These are phyloP conservation scores for Bombus haemorrhoidalis DNA, from an alignment of 1,140 invertebrate species.

Conservation along the genomic window DNA sequence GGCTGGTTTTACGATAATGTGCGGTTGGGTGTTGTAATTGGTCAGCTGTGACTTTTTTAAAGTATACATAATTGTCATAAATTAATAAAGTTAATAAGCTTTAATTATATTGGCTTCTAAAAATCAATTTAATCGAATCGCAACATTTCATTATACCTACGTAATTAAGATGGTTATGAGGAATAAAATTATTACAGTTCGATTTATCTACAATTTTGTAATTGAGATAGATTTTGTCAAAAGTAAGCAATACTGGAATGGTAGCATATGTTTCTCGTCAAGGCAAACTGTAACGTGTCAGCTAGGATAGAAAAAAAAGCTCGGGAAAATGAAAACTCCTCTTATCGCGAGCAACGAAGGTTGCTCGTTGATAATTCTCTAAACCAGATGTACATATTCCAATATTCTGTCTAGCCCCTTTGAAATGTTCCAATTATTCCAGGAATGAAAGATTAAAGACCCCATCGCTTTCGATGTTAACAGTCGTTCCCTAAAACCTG, in stretches of 20 bases:
- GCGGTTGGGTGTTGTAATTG: background rate
- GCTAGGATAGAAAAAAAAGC: too few relatives aligned
- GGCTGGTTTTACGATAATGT: background rate
- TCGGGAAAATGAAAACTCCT: background rate
- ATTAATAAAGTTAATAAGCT: too few relatives aligned
- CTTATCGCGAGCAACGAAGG: background rate
- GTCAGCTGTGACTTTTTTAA: background rate
- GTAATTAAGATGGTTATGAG: too few relatives aligned
- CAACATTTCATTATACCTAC: too few relatives aligned
- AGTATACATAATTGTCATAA: too few relatives aligned
- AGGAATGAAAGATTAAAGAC: conserved; percentile 4
- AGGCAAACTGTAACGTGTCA: background rate
- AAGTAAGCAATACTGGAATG: background rate
- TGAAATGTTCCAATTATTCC: conserved; percentile 1
- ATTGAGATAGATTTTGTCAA: too few relatives aligned
- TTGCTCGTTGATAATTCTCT: background rate
- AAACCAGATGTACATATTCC: background rate
- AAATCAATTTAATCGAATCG: too few relatives aligned
- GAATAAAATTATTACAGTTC: background rate
- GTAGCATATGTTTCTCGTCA: background rate
- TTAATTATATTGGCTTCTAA: too few relatives aligned
- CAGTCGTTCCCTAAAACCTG: background rate
- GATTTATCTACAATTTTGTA: background rate
- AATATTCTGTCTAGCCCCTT: background rate
- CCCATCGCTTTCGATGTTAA: background rate